These are phyloP conservation scores for Pomatorhinus ruficollis DNA, from an alignment of 2,113 vertebrate genomes.

Conservation along the genomic window DNA sequence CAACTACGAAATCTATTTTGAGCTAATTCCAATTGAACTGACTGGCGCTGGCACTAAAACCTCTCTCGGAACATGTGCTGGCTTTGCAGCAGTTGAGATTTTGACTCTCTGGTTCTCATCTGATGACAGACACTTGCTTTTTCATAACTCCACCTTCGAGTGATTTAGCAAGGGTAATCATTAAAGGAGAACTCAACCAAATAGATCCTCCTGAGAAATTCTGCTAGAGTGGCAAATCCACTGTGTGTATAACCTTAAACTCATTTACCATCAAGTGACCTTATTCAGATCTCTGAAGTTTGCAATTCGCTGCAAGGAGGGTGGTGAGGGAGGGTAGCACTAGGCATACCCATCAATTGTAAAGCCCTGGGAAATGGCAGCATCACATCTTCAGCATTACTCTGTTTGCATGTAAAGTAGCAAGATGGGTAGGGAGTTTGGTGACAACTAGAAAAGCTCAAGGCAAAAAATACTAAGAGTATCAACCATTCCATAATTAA, in stretches of 20 bases:
- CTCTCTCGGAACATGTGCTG: constrained; percentile 11
- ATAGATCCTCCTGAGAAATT: constrained; percentile 55
- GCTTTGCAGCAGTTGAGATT: constrained; percentile 50
- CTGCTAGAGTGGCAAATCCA: constrained; percentile 46
- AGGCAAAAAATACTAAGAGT: neutral
- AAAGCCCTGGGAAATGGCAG: constrained; percentile 49
- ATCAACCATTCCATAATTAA: neutral
- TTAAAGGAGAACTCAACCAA: constrained; percentile 58
- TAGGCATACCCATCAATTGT: constrained; percentile 13
- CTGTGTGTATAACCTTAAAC: constrained; percentile 42
- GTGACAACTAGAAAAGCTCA: neutral
- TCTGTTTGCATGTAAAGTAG: neutral
- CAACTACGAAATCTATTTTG: constrained; percentile 36
- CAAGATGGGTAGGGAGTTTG: neutral
- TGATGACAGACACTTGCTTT: constrained; percentile 26
- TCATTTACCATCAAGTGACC: constrained; percentile 64
- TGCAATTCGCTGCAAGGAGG: constrained; percentile 42
- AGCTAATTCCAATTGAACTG: constrained; percentile 60
- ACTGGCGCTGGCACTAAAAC: constrained; percentile 13
- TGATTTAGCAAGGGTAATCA: constrained; percentile 57
- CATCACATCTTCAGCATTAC: constrained; percentile 42
- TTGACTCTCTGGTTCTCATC: constrained; percentile 8
- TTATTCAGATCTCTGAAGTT: constrained; percentile 46
- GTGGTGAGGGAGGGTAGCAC: neutral
- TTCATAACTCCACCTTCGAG: constrained; percentile 26